phyloP scores from a whole-genome alignment of 2,113 vertebrate genomes.

The Nannobrachium achirus region DNA sequence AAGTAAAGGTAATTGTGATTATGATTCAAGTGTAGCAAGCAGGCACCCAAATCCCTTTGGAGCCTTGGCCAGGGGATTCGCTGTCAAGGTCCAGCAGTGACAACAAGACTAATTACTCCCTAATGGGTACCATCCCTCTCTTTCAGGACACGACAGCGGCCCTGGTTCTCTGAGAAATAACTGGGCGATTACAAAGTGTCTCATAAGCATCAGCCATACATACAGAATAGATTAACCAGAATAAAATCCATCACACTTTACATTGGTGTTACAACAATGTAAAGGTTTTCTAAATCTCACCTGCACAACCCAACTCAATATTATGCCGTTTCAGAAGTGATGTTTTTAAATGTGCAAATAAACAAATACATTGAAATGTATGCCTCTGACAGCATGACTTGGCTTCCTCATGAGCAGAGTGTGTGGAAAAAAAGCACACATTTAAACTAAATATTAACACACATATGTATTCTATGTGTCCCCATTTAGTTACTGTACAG shows the following conservation, averaged over 20 bases:
- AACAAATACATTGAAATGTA: slow-evolving; percentile 33
- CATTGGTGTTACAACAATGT: slow-evolving; percentile 32
- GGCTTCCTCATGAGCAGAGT: slow-evolving; percentile 40
- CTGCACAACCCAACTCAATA: too few relatives aligned
- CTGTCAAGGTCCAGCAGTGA: slow-evolving; percentile 72
- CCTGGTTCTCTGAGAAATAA: slow-evolving; percentile 46
- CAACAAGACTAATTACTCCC: slow-evolving; percentile 77
- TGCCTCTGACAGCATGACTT: slow-evolving; percentile 33
- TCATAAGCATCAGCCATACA: slow-evolving; percentile 53
- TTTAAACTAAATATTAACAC: slow-evolving; percentile 36
- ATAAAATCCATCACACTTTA: slow-evolving; percentile 56
- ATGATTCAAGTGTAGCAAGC: slow-evolving; percentile 55
- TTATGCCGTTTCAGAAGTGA: too few relatives aligned
- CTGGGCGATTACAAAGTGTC: slow-evolving; percentile 61
- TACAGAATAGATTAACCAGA: slow-evolving; percentile 69
- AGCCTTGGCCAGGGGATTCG: slow-evolving; percentile 62
- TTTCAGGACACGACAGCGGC: slow-evolving; percentile 62
- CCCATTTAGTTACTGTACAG: slow-evolving; percentile 13
- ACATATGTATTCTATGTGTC: slow-evolving; percentile 50
- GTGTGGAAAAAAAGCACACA: slow-evolving; percentile 18
- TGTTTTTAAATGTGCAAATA: too few relatives aligned
- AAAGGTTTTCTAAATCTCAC: too few relatives aligned
- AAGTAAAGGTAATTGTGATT: slow-evolving; percentile 48
- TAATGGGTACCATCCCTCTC: slow-evolving; percentile 73
- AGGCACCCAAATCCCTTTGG: slow-evolving; percentile 64